Evolutionary conservation across 2,888 invertebrate genomes (phyloP).

Genomic region (Drosophila vallismaia): DNA sequence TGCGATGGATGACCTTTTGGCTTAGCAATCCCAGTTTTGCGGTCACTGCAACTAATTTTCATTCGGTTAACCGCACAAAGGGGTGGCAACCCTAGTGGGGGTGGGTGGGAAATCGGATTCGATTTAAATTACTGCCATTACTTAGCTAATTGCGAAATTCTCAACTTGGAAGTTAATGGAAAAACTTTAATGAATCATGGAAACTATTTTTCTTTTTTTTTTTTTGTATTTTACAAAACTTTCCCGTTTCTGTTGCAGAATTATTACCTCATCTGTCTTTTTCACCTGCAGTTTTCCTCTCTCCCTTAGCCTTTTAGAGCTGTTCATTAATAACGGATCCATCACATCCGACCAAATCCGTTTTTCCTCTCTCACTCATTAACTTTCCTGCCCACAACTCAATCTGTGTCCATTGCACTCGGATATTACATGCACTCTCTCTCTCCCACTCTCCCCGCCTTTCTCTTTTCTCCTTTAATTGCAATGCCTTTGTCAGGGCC

Average conservation of each 20-base stretch:
- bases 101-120: slow-evolving; percentile 9
- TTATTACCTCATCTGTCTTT: background rate
- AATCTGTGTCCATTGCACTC: background rate
- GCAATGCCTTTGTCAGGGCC: slow-evolving; percentile 36
- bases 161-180: background rate
- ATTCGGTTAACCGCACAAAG: slow-evolving; percentile 5
- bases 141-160: slow-evolving; percentile 5
- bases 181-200: background rate
- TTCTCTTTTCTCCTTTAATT: slow-evolving; percentile 16
- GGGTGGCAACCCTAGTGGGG: slow-evolving; percentile 1
- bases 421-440: background rate
- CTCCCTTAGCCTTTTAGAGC: too few species aligned
- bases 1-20: slow-evolving; percentile 38
- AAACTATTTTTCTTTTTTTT: background rate
- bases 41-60: slow-evolving; percentile 39
- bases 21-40: slow-evolving; percentile 24
- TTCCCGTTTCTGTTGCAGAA: background rate
- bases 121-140: slow-evolving; percentile 18
- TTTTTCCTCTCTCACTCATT: slow-evolving; percentile 21
- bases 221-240: background rate
- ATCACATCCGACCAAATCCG: slow-evolving; percentile 21
- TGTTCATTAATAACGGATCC: slow-evolving; percentile 25
- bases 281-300: background rate
- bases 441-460: slow-evolving; percentile 2
- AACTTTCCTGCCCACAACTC: slow-evolving; percentile 13